Evolutionary conservation across 1,140 invertebrate species (phyloP), one percentile per base, ranked within the genome.

Genomic region (Macrostomum lignano): DNA sequence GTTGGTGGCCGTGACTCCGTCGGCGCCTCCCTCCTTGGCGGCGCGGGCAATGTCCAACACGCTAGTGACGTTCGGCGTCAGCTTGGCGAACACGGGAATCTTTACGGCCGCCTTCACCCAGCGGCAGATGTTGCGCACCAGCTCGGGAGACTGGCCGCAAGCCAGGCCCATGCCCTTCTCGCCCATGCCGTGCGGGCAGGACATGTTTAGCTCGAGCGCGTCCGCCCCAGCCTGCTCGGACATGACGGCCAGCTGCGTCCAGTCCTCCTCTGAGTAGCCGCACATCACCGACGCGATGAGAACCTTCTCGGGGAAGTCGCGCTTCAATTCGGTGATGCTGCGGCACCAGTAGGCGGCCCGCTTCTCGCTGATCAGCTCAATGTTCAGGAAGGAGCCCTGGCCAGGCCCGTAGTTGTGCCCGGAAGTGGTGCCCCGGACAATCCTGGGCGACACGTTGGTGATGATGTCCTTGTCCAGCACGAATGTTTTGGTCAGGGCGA

Each of bases 231-330:
- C 67, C 3, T 43, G 43, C 52, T 78, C 76, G 3, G 77, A 70
- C 53, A 63, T 70, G 44, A 61, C 59, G 1, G 81, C 67, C 21
- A 94, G 50, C 46, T 71, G 63, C 13, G 58, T 70, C 88, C 88
- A 96, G 55, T 96, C 86, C 1, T 62, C 62, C 52, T 73, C 65
- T 45, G 73, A 72, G 51, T 72, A 86, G 3, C 68, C 63, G 47
- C 81, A 88, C 84, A 94, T 94, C 40, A 96, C 86, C 45, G 78
- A 88, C 10, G 81, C 82, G 46, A 96, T 86, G 2, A 96, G 44
- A 22, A 93, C 46, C 44, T 60, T 54, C 68, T 72, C 56, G 10
- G 82, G 82, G 47, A 88, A 91, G 52, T 93, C 86, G 31, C 52
- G 57, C 48, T 91, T 93, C 17, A 96, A 55, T 51, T 96, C 86